Evolutionary conservation across 2,113 vertebrate genomes (phyloP).

Genomic region (Varanus salvator): DNA sequence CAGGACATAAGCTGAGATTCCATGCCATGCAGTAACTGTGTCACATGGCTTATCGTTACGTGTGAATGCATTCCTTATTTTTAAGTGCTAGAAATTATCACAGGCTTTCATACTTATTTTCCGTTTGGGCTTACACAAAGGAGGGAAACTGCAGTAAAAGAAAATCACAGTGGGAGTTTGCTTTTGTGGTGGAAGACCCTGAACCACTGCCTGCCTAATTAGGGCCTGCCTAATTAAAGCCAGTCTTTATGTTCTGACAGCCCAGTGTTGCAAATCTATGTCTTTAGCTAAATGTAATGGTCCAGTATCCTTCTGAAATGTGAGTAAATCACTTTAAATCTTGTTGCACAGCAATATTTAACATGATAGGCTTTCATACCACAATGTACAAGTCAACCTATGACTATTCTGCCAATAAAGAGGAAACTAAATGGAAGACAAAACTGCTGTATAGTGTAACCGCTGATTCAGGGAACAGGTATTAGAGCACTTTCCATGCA

Average conservation of each 20-base stretch:
- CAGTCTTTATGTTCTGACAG: not conserved
- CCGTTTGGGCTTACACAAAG: no score
- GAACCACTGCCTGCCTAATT: no score
- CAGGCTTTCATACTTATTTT: no score
- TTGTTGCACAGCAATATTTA: not conserved
- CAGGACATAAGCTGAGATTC: no score
- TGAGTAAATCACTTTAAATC: not conserved
- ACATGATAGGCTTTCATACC: not conserved
- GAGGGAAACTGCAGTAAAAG: no score
- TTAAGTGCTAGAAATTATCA: no score
- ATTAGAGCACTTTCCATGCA: constrained; percentile 25
- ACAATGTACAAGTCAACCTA: not conserved
- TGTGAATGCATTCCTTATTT: no score
- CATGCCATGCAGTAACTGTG: no score
- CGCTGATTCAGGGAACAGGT: not conserved
- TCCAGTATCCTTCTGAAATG: not conserved
- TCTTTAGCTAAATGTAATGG: not conserved
- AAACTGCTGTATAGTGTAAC: constrained; percentile 1
- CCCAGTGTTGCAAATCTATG: not conserved
- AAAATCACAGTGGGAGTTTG: no score
- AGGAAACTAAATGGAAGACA: not conserved
- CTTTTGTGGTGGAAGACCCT: no score
- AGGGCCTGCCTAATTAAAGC: no score
- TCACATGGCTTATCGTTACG: no score
- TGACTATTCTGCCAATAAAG: not conserved